These are phyloP conservation scores for Automeris io DNA, from an alignment of 2,888 invertebrate species.

Conservation along the genomic window DNA sequence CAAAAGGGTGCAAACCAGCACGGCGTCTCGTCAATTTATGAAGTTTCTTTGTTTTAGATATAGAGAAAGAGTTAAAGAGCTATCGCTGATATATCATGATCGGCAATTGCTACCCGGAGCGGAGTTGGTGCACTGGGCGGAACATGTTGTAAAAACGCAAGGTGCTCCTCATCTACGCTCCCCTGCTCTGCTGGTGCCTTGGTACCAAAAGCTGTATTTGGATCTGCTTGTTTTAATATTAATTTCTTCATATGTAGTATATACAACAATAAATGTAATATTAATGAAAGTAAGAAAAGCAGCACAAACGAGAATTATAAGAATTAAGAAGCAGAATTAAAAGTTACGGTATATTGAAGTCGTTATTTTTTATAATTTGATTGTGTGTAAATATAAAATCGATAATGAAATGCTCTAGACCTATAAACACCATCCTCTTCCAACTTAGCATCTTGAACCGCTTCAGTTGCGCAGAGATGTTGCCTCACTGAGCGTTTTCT, in stretches of 20 bases:
- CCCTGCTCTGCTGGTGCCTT: slow-evolving; percentile 16
- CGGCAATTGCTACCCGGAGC: slow-evolving; percentile 20
- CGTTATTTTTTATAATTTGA: too few relatives aligned
- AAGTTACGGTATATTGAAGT: too few relatives aligned
- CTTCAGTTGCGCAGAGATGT: too few relatives aligned
- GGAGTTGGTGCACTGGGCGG: slow-evolving; percentile 27
- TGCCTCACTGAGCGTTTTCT: too few relatives aligned
- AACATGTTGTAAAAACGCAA: slow-evolving; percentile 22
- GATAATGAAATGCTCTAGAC: too few relatives aligned
- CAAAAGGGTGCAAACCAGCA: too few relatives aligned
- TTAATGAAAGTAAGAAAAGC: not conserved
- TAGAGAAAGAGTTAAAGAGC: slow-evolving; percentile 20
- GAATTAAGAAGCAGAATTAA: slow-evolving; percentile 1
- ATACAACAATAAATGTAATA: not conserved
- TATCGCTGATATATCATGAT: slow-evolving; percentile 30
- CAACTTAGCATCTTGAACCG: too few relatives aligned
- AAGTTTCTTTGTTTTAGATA: slow-evolving; percentile 17
- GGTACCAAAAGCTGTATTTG: slow-evolving; percentile 5
- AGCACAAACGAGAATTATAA: not conserved
- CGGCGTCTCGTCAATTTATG: too few relatives aligned
- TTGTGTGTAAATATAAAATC: too few relatives aligned
- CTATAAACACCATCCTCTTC: too few relatives aligned
- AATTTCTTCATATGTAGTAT: not conserved
- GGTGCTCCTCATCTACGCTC: slow-evolving; percentile 27
- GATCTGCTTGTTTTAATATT: not conserved